These are phyloP conservation scores for Gobius niger DNA, from an alignment of 2,113 vertebrate species.

Conservation along the genomic window DNA sequence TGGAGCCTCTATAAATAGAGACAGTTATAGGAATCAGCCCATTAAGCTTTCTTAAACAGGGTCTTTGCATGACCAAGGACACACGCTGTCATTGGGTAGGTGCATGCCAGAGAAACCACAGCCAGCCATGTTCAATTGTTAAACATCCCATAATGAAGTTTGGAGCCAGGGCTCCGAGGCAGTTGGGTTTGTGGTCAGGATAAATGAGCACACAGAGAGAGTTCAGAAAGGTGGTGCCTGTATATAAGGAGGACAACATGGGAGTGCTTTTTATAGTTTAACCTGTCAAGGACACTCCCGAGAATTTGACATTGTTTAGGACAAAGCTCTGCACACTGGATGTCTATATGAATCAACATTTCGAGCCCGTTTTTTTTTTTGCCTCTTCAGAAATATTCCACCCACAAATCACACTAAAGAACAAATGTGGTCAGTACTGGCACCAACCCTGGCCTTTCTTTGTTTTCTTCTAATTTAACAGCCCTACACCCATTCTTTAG, in stretches of 20 bases:
- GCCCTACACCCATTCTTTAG: neutral
- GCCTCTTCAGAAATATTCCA: neutral
- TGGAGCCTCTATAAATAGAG: conserved; percentile 63
- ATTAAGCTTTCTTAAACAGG: conserved; percentile 28
- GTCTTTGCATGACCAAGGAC: conserved; percentile 21
- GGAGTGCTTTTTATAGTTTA: conserved; percentile 9
- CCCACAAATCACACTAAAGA: neutral
- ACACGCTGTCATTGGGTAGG: neutral
- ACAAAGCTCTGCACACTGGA: neutral
- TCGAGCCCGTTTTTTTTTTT: neutral
- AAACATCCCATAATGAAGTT: conserved; percentile 6
- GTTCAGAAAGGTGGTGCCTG: neutral
- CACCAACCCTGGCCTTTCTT: neutral
- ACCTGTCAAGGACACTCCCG: conserved; percentile 4
- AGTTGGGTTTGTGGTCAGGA: neutral
- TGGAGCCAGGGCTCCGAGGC: neutral
- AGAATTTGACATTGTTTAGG: conserved; percentile 1
- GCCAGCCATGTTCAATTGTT: neutral
- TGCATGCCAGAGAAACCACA: neutral
- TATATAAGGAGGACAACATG: conserved; percentile 9
- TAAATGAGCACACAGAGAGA: neutral
- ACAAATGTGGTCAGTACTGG: neutral
- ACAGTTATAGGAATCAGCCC: conserved; percentile 14
- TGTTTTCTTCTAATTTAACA: neutral
- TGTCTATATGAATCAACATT: neutral